These are phyloP conservation scores for Metopolophium dirhodum DNA, from an alignment of 1,140 invertebrate species.

Conservation along the genomic window DNA sequence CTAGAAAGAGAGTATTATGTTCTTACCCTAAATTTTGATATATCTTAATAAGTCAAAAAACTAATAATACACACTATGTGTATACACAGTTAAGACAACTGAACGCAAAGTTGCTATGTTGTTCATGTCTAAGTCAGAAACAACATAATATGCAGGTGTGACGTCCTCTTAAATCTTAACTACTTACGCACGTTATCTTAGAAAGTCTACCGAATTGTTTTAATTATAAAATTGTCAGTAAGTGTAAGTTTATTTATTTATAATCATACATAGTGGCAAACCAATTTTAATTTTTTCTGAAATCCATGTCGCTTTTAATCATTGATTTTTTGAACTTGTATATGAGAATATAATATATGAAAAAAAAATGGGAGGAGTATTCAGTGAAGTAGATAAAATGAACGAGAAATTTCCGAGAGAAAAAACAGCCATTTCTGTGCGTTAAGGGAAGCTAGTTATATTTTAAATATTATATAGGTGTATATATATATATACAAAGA, in stretches of 20 bases:
- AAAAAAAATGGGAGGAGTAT: not conserved
- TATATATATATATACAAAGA: not conserved
- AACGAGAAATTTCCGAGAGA: not conserved
- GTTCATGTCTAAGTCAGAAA: too few relatives aligned
- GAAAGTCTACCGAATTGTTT: too few relatives aligned
- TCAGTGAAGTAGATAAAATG: not conserved
- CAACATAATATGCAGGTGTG: too few relatives aligned
- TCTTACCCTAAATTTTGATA: not conserved
- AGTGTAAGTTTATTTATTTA: not conserved
- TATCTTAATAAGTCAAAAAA: not conserved
- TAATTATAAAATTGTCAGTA: too few relatives aligned
- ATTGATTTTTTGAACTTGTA: not conserved
- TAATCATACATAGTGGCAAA: not conserved
- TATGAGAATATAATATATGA: not conserved
- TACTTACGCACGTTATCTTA: too few relatives aligned
- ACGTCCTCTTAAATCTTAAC: not conserved
- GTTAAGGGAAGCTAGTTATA: constrained; percentile 36
- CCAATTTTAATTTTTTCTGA: not conserved
- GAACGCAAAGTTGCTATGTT: not conserved
- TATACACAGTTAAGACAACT: too few relatives aligned
- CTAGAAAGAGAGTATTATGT: not conserved
- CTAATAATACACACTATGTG: too few relatives aligned
- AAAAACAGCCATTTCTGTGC: not conserved
- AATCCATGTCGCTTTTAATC: not conserved
- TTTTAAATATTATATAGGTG: constrained; percentile 22